Base-by-base conservation (phyloP, 2,113 vertebrate genomes). In the Cebidichthys violaceus region DNA sequence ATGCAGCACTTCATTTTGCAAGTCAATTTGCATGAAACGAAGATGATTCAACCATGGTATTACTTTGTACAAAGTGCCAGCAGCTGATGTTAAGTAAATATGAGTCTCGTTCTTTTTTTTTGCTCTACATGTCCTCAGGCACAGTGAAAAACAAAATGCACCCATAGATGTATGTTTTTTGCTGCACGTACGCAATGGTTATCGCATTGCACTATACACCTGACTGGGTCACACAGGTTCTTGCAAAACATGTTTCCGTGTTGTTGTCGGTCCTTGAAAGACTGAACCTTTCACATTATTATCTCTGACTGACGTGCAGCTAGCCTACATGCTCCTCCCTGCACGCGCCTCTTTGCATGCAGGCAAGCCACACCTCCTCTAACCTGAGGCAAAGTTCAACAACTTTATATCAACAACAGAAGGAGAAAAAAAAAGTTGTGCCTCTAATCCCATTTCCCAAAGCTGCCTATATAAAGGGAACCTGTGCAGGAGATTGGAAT, bases 1-100 rank as follows among this genome's bases (percentile, higher is more conserved):
- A 81, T 70, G 57, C 75, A 76, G 77, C 57, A 70, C 67, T 86
- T 67, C 18, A 78, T 89, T 92, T 72, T 81, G 54, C 39, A 71
- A 89, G 68, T 31, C 52, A 79, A 86, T 90, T 85, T 89, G 83
- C 79, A 90, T 87, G 13, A 77, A 81, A 75, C 15, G 86, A 72
- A 59, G 60, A 82, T 41, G 73, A 87, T 86, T 92, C 77, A 87
- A 68, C 81, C 85, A 84, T 72, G 55, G 77, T 62, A 74, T 70
- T 87, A 43, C 15, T 85, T 87, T 85, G 54, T 69, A 67, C 60
- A 82, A 82, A 76, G 27, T 83, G 80, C 84, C 83, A 70, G 71
- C 59, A 89, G 83, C 85, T 75, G 65, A 75, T 76, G 64, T 70
- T 72, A 37, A 77, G 83, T 37, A 83, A 77, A 86, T 77, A 43